These are phyloP conservation scores for Tiliqua scincoides DNA, from an alignment of 2,113 vertebrate species.

Conservation along the genomic window DNA sequence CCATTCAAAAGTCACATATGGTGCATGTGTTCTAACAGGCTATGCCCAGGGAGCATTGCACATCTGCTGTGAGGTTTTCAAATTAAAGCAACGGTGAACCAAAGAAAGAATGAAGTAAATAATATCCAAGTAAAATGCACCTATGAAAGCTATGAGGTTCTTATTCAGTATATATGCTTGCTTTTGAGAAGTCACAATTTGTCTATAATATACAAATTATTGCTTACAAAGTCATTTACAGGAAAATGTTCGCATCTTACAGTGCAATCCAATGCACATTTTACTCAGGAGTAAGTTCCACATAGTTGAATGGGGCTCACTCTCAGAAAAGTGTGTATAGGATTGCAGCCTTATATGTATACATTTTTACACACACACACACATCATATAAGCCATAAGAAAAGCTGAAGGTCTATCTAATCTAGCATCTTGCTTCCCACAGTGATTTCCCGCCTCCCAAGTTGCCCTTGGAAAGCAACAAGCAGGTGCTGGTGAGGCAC, in stretches of 20 bases:
- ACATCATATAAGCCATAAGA: too few relatives aligned
- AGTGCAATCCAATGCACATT: too few relatives aligned
- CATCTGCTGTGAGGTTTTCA: slow-evolving; percentile 18
- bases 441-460: too few relatives aligned
- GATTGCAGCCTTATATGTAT: too few relatives aligned
- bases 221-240: neutral
- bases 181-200: neutral
- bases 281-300: too few relatives aligned
- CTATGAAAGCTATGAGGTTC: neutral
- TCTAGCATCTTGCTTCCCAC: too few relatives aligned
- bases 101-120: neutral
- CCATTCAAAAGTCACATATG: neutral
- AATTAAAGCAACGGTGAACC: neutral
- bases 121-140: neutral
- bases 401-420: too few relatives aligned
- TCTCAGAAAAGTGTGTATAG: too few relatives aligned
- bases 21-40: slow-evolving; percentile 19
- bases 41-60: slow-evolving; percentile 12
- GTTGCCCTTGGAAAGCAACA: too few relatives aligned
- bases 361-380: too few relatives aligned
- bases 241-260: neutral
- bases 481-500: too few relatives aligned
- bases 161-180: neutral
- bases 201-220: neutral
- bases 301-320: too few relatives aligned